Percentiles rank a stretch among this genome's conserved stretches.
phyloP scores from a whole-genome alignment of 1,140 invertebrate species.

The Trachymyrmex septentrionalis region DNA sequence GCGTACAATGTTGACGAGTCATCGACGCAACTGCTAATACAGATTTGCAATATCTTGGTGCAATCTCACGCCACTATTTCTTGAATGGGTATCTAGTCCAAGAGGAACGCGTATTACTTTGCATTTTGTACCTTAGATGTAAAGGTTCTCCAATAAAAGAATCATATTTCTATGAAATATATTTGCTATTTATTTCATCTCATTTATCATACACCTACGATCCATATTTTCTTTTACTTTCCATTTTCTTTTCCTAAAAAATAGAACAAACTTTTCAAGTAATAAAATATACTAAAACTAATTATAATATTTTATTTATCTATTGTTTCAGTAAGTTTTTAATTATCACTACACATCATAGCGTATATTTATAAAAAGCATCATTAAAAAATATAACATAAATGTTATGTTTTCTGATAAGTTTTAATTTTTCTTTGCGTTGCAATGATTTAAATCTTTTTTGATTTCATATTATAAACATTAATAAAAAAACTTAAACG shows the following conservation, averaged over 20 bases:
- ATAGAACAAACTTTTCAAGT: constrained; percentile 2
- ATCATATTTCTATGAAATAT: constrained; percentile 48
- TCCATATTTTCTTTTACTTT: background rate
- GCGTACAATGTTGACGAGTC: background rate
- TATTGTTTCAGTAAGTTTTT: constrained; percentile 53
- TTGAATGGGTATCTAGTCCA: constrained; percentile 59
- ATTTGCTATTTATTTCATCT: constrained; percentile 2
- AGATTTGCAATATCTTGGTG: constrained; percentile 13
- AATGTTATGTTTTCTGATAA: background rate
- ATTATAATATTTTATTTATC: background rate
- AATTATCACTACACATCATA: constrained; percentile 70
- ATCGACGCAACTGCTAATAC: background rate
- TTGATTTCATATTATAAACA: constrained; percentile 17
- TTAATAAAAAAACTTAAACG: constrained; percentile 28
- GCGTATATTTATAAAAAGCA: constrained; percentile 73
- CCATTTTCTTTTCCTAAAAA: background rate
- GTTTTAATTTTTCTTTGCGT: background rate
- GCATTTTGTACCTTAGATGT: constrained; percentile 56
- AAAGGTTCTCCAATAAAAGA: constrained; percentile 60
- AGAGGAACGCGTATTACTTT: constrained; percentile 47
- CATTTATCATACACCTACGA: background rate
- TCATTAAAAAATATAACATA: constrained; percentile 65
- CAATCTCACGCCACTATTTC: constrained; percentile 2
- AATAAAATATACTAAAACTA: background rate
- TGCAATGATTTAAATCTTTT: background rate